phyloP scores from a whole-genome alignment of 2,888 invertebrate species.

The Plebejus anna region DNA sequence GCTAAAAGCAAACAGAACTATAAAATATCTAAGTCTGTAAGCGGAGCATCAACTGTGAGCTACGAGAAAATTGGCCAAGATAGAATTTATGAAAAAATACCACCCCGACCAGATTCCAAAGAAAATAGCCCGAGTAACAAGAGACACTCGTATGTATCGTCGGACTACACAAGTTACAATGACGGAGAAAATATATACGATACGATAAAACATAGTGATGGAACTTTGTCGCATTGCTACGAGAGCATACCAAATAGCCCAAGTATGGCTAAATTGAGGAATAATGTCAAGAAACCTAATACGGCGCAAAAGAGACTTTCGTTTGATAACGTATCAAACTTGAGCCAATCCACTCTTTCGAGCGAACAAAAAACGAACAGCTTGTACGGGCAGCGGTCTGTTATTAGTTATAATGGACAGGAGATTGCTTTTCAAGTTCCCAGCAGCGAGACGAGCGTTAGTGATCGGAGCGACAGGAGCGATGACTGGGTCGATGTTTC shows the following conservation, averaged over 20 bases:
- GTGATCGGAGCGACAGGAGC: slow-evolving; percentile 81
- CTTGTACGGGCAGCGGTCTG: slow-evolving; percentile 78
- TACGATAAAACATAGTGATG: slow-evolving; percentile 79
- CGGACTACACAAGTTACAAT: slow-evolving; percentile 66
- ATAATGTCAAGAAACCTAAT: slow-evolving; percentile 60
- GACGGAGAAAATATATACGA: slow-evolving; percentile 82
- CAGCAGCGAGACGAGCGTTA: slow-evolving; percentile 79
- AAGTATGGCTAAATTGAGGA: slow-evolving; percentile 66
- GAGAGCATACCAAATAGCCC: slow-evolving; percentile 80
- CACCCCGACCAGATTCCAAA: slow-evolving; percentile 58
- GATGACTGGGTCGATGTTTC: slow-evolving; percentile 85
- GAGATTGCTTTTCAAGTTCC: slow-evolving; percentile 76
- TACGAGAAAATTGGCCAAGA: slow-evolving; percentile 73
- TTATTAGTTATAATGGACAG: slow-evolving; percentile 71
- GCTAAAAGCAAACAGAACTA: slow-evolving; percentile 60
- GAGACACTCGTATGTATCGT: slow-evolving; percentile 61
- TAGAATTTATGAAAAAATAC: slow-evolving; percentile 74
- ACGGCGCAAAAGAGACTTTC: slow-evolving; percentile 67
- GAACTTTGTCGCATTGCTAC: slow-evolving; percentile 78
- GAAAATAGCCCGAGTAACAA: slow-evolving; percentile 64
- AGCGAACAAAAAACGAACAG: slow-evolving; percentile 82
- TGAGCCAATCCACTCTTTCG: slow-evolving; percentile 76
- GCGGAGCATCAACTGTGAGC: slow-evolving; percentile 69
- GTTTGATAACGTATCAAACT: slow-evolving; percentile 71
- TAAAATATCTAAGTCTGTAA: slow-evolving; percentile 65